Conservation (phyloP, 2,797 vertebrate genomes). For the Octomys mimax region DNA sequence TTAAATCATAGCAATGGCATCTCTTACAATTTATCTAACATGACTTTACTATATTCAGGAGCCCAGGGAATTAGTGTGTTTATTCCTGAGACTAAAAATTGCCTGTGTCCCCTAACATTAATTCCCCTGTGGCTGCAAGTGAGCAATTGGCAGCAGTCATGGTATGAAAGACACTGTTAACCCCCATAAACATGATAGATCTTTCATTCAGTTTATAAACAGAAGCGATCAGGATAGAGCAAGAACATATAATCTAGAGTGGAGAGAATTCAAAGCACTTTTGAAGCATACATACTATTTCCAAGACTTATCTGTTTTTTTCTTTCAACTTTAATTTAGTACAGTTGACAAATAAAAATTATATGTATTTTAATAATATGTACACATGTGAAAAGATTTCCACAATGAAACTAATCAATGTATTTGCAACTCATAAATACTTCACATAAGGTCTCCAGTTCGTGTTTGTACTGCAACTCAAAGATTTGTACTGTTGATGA, state of each 20-base stretch:
- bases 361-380: background rate
- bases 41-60: slow-evolving; percentile 15
- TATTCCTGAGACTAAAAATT: slow-evolving; percentile 66
- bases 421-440: background rate
- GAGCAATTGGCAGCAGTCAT: background rate
- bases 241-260: background rate
- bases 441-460: background rate
- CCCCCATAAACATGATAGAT: slow-evolving; percentile 9
- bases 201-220: slow-evolving; percentile 56
- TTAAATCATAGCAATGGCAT: slow-evolving; percentile 53
- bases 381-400: background rate
- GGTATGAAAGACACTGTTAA: slow-evolving; percentile 31
- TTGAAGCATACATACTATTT: slow-evolving; percentile 42
- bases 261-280: slow-evolving; percentile 2
- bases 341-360: background rate
- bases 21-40: slow-evolving; percentile 32
- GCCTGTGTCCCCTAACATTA: background rate
- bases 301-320: background rate
- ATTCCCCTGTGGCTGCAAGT: background rate
- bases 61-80: slow-evolving; percentile 40
- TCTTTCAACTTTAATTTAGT: background rate
- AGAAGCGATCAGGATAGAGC: background rate
- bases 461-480: background rate
- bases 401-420: background rate
- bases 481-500: background rate